phyloP scores from a whole-genome alignment of 2,797 vertebrate species.

The Cryptoprocta ferox region DNA sequence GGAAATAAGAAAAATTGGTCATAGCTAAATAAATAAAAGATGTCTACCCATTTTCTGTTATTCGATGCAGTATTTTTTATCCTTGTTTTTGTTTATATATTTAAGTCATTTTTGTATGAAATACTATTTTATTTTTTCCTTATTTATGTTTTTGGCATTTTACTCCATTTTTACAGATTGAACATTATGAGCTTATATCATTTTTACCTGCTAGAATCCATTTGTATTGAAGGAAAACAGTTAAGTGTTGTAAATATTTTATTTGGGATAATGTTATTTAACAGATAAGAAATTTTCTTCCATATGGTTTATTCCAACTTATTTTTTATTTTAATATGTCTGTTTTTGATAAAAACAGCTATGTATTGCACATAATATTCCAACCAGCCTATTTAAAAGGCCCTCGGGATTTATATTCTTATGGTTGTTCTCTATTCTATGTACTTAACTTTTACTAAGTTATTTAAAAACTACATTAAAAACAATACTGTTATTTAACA shows the following conservation, averaged over 20 bases:
- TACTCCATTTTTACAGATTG: background rate
- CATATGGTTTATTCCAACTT: background rate
- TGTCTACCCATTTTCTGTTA: background rate
- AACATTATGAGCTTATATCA: background rate
- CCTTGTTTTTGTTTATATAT: background rate
- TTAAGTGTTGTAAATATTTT: background rate
- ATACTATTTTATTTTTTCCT: background rate
- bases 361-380: background rate
- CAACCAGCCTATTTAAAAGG: background rate
- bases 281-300: background rate
- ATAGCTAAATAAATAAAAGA: background rate
- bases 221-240: slow-evolving; percentile 1
- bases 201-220: background rate
- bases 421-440: background rate
- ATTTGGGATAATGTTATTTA: background rate
- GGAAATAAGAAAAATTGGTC: background rate
- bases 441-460: background rate
- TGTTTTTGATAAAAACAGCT: background rate
- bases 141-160: background rate
- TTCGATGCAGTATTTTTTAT: background rate
- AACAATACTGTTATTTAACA: background rate
- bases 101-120: background rate
- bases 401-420: background rate
- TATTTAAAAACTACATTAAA: background rate
- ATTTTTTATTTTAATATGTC: background rate